A percentile compares a stretch with the other conserved stretches of the same genome.
phyloP scores from a whole-genome alignment of 2,113 vertebrate genomes.

The Isurus oxyrinchus region DNA sequence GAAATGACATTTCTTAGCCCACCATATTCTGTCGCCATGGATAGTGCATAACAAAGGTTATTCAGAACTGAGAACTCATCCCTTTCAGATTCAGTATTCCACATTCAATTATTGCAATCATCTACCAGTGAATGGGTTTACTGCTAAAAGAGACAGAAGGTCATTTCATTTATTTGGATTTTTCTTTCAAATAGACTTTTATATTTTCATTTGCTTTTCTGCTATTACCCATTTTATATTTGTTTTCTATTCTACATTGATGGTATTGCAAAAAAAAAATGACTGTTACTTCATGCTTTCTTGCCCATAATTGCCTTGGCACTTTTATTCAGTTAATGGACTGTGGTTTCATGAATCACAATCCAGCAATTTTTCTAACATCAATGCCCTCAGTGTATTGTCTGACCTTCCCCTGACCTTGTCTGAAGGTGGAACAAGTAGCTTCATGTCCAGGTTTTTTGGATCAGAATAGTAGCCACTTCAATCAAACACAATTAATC shows the following conservation, averaged over 20 bases:
- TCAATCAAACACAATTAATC: not conserved
- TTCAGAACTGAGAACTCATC: not conserved
- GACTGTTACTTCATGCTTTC: constrained; percentile 29
- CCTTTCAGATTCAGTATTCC: constrained; percentile 27
- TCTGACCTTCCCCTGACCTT: constrained; percentile 19
- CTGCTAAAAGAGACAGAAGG: constrained; percentile 29
- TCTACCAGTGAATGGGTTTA: constrained; percentile 6
- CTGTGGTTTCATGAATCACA: constrained; percentile 34
- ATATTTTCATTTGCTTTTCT: constrained; percentile 33
- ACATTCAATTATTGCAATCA: constrained; percentile 9
- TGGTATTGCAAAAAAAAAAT: constrained; percentile 6
- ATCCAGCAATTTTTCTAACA: constrained; percentile 24
- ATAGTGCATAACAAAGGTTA: not conserved
- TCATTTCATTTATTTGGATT: constrained; percentile 33
- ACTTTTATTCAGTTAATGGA: constrained; percentile 18
- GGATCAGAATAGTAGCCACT: not conserved
- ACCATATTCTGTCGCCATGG: not conserved
- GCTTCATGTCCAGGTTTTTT: not conserved
- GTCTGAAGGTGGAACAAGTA: constrained; percentile 17
- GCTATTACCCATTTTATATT: constrained; percentile 34
- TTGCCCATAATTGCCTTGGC: constrained; percentile 26
- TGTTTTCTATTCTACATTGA: constrained; percentile 28
- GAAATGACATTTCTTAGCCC: constrained; percentile 12
- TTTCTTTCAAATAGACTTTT: constrained; percentile 19
- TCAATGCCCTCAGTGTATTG: constrained; percentile 15